Percentiles rank a stretch among this genome's conserved stretches.
Conservation (phyloP, 2,113 vertebrate genomes). For the Gopherus evgoodei region DNA sequence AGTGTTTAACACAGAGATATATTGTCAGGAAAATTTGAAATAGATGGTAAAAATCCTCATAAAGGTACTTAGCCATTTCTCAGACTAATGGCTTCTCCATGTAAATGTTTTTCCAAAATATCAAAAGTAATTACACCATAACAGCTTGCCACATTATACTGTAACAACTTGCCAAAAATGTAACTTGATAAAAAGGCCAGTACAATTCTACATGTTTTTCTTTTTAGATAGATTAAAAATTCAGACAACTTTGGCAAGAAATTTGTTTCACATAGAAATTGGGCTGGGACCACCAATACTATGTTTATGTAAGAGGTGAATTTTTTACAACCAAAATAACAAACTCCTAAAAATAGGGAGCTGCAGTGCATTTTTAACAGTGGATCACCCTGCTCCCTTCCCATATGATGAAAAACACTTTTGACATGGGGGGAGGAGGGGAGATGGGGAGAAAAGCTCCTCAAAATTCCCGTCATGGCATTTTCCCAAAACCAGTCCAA, state of each 20-base stretch:
- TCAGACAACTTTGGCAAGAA: not conserved
- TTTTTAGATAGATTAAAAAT: not conserved
- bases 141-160: not conserved
- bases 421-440: not conserved
- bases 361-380: not conserved
- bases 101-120: not conserved
- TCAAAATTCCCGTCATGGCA: constrained; percentile 24
- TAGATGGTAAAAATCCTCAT: not conserved
- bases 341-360: not conserved
- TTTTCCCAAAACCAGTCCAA: not conserved
- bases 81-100: not conserved
- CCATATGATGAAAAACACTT: not conserved
- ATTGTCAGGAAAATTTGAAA: constrained; percentile 1
- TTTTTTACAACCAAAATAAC: not conserved
- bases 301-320: not conserved
- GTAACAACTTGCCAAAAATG: not conserved
- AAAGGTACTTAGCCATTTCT: not conserved
- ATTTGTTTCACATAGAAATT: not conserved
- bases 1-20: not conserved
- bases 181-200: not conserved
- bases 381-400: not conserved
- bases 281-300: not conserved
- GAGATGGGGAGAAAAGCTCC: not conserved
- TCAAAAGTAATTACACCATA: not conserved
- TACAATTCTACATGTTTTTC: not conserved